phyloP scores from a whole-genome alignment of 2,888 invertebrate species.

The Pterostichus madidus region DNA sequence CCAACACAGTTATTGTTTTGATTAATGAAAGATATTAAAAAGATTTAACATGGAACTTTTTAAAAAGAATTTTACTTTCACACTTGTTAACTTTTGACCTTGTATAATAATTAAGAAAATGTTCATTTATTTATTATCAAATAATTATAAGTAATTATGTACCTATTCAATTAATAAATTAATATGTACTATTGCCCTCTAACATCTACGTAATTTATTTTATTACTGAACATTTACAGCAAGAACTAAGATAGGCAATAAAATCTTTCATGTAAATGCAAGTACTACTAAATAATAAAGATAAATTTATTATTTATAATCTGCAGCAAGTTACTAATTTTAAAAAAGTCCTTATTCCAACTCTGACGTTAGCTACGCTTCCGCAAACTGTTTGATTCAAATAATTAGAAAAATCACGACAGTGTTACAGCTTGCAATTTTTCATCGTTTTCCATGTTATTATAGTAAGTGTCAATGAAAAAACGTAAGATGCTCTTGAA shows the following conservation, averaged over 20 bases:
- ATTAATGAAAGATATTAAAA: not conserved
- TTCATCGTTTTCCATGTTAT: not conserved
- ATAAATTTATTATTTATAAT: conserved; percentile 1
- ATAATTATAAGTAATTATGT: conserved; percentile 8
- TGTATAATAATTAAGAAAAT: conserved; percentile 24
- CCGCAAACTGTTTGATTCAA: not conserved
- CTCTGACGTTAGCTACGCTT: not conserved
- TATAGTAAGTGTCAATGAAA: conserved; percentile 17
- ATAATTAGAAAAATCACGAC: conserved; percentile 27
- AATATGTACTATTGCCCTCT: not conserved
- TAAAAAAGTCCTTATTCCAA: not conserved
- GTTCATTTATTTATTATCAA: conserved; percentile 14
- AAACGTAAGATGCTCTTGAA: conserved; percentile 13
- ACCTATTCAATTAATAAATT: not conserved
- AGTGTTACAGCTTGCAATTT: not conserved
- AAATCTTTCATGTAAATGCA: no score
- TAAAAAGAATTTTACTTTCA: conserved; percentile 17
- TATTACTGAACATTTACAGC: no score
- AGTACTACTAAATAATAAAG: no score
- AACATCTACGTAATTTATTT: not conserved
- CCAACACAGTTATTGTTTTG: no score
- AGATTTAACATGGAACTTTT: conserved; percentile 14
- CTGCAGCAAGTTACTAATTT: not conserved
- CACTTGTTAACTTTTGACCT: conserved; percentile 19
- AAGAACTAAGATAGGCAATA: no score